phyloP scores from a whole-genome alignment of 2,113 vertebrate species.

The Sakesphorus luctuosus region DNA sequence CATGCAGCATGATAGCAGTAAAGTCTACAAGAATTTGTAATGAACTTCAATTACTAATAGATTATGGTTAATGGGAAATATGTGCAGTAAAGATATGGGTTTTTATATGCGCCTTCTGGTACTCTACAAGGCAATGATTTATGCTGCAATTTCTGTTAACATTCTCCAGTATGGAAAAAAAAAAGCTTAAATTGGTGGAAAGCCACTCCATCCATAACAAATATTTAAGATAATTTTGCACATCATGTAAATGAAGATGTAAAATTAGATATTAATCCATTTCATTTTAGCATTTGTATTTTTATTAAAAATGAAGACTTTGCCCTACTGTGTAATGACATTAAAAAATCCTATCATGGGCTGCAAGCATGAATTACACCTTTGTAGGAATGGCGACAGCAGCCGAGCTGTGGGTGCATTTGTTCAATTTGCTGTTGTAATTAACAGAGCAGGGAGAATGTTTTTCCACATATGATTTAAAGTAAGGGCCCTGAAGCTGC shows the following conservation, averaged over 20 bases:
- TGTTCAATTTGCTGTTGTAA: constrained; percentile 63
- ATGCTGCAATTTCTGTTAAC: constrained; percentile 83
- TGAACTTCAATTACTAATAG: constrained; percentile 97
- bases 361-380: constrained; percentile 43
- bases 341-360: constrained; percentile 45
- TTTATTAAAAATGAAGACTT: constrained; percentile 72
- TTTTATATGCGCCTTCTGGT: constrained; percentile 83
- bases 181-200: constrained; percentile 73
- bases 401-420: constrained; percentile 42
- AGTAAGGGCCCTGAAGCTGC: neutral
- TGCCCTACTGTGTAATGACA: constrained; percentile 47
- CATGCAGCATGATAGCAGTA: constrained; percentile 87
- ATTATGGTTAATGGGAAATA: constrained; percentile 95
- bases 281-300: constrained; percentile 73
- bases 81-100: constrained; percentile 88
- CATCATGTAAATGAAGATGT: constrained; percentile 74
- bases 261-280: constrained; percentile 79
- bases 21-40: constrained; percentile 93
- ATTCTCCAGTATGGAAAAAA: constrained; percentile 56
- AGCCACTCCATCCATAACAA: constrained; percentile 76
- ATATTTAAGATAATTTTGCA: constrained; percentile 78
- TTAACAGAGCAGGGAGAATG: constrained; percentile 43
- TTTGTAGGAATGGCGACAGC: constrained; percentile 10
- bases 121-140: constrained; percentile 83
- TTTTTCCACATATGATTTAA: neutral